Evolutionary conservation across 2,888 invertebrate species (phyloP).

Genomic region (Cylindroiulus punctatus): DNA sequence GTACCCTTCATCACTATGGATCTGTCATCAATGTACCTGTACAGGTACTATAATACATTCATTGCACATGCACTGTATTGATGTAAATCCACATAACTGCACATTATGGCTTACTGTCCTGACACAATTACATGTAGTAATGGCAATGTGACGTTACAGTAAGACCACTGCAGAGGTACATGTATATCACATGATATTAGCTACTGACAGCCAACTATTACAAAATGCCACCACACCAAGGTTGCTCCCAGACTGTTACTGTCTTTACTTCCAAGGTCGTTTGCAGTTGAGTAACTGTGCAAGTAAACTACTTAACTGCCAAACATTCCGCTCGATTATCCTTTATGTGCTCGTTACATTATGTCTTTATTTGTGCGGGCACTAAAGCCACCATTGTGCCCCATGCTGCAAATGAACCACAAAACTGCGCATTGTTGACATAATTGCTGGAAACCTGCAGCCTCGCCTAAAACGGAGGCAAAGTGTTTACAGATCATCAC

Average conservation of each 20-base stretch:
- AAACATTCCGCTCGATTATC: not conserved
- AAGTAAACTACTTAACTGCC: not conserved
- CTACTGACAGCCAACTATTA: not conserved
- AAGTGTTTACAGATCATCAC: constrained; percentile 17
- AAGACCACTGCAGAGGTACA: no score
- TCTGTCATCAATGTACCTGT: no score
- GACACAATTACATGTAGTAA: no score
- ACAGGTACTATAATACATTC: no score
- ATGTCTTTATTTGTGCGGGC: not conserved
- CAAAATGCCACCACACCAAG: not conserved
- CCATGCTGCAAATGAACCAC: not conserved
- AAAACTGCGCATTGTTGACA: not conserved
- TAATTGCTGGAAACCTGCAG: not conserved
- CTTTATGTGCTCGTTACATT: not conserved
- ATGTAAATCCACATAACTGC: no score
- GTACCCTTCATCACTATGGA: no score
- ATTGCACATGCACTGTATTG: no score
- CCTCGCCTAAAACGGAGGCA: constrained; percentile 7
- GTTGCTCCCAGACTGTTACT: not conserved
- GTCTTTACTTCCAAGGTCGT: not conserved
- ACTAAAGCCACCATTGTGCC: not conserved
- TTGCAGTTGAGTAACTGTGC: not conserved
- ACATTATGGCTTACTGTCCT: no score
- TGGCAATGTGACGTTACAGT: no score
- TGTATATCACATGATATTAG: no score